Evolutionary conservation across 2,888 invertebrate genomes (phyloP).

Genomic region (Diadromus collaris): DNA sequence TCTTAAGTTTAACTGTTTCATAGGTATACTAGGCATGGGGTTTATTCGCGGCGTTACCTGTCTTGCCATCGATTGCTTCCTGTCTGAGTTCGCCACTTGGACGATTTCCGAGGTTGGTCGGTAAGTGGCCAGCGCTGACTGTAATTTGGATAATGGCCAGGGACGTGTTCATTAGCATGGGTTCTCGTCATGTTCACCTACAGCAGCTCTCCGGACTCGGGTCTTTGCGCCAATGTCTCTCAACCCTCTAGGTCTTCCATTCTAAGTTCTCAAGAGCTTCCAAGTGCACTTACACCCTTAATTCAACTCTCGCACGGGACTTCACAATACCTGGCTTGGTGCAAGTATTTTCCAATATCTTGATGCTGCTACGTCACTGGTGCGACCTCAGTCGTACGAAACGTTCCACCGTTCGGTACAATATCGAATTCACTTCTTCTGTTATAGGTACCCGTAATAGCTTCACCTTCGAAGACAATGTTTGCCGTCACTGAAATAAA

Average conservation of each 20-base stretch:
- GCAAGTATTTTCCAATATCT: background rate
- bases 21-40: background rate
- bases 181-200: constrained; percentile 39
- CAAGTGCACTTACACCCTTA: background rate
- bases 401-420: background rate
- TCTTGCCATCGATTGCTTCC: constrained; percentile 39
- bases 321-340: background rate
- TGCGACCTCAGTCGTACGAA: background rate
- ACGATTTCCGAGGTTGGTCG: constrained; percentile 49
- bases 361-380: background rate
- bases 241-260: background rate
- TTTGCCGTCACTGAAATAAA: background rate
- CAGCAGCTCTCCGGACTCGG: constrained; percentile 15
- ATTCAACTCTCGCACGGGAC: constrained; percentile 7
- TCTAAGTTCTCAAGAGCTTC: background rate
- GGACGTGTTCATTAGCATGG: constrained; percentile 75
- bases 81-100: constrained; percentile 23
- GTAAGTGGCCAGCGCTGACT: constrained; percentile 60
- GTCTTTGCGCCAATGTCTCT: constrained; percentile 11
- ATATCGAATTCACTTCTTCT: background rate
- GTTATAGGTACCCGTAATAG: background rate
- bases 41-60: constrained; percentile 4
- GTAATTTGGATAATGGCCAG: constrained; percentile 74
- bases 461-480: background rate
- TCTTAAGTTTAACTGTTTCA: background rate